Conservation (phyloP, 1,140 invertebrate genomes). For the Mizuhopecten yessoensis region DNA sequence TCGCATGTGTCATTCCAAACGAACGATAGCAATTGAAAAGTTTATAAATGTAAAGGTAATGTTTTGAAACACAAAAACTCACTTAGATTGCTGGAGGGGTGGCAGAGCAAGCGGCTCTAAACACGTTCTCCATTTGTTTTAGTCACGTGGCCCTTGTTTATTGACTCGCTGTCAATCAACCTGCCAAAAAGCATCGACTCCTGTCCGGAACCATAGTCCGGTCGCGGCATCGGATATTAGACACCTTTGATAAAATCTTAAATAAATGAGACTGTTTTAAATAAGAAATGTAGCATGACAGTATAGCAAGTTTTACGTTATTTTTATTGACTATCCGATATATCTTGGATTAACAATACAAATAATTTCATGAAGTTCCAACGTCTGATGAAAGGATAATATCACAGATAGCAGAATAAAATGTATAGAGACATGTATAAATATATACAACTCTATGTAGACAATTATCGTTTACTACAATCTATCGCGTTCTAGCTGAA, state of each 20-base stretch:
- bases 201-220: constrained; percentile 9
- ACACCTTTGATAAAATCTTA: constrained; percentile 39
- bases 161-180: constrained; percentile 37
- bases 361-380: background rate
- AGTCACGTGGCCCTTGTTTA: background rate
- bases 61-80: constrained; percentile 34
- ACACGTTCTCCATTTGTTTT: constrained; percentile 38
- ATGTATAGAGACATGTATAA: background rate
- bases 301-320: background rate
- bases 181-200: background rate
- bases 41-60: constrained; percentile 36
- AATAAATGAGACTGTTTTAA: background rate
- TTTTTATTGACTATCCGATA: background rate
- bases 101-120: constrained; percentile 1
- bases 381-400: constrained; percentile 15
- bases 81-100: constrained; percentile 36
- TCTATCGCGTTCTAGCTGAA: background rate
- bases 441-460: constrained; percentile 3
- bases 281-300: constrained; percentile 28
- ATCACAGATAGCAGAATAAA: background rate
- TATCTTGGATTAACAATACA: constrained; percentile 28
- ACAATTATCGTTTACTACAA: background rate
- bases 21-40: constrained; percentile 28
- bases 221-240: background rate
- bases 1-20: constrained; percentile 19